phyloP scores from a whole-genome alignment of 2,113 vertebrate species.

The Calidris pugnax region DNA sequence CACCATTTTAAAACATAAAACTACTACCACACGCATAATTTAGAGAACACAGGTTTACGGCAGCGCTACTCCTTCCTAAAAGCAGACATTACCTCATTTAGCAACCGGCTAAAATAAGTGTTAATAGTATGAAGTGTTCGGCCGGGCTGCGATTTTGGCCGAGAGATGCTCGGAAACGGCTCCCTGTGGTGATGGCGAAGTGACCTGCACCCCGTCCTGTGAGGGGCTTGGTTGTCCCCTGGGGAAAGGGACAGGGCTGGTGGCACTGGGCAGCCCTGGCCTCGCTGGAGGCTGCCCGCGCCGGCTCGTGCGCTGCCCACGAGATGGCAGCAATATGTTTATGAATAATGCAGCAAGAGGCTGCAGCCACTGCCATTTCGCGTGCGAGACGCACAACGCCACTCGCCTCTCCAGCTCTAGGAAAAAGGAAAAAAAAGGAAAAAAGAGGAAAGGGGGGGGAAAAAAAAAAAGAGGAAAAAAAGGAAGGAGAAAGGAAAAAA shows the following conservation, averaged over 20 bases:
- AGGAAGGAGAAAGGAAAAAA: no score
- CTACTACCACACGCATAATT: neutral
- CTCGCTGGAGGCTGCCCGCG: neutral
- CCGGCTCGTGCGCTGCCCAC: conserved; percentile 70
- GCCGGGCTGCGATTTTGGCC: neutral
- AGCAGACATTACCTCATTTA: conserved; percentile 38
- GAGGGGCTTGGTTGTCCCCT: neutral
- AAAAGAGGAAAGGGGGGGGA: no score
- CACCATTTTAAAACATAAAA: neutral
- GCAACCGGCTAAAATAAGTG: conserved; percentile 13
- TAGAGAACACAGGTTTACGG: neutral
- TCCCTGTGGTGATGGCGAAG: rapidly evolving
- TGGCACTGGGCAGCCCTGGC: neutral
- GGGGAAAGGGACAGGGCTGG: neutral
- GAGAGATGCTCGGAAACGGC: neutral
- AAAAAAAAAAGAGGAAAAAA: no score
- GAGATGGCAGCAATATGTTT: conserved; percentile 89
- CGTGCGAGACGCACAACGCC: conserved; percentile 46
- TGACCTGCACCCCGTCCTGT: neutral
- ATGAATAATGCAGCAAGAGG: conserved; percentile 77
- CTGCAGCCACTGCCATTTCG: conserved; percentile 46
- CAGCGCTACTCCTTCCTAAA: conserved; percentile 11
- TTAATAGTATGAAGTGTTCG: neutral
- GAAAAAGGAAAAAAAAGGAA: neutral
- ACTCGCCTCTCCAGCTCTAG: conserved; percentile 10